Conservation (phyloP, 2,797 vertebrate genomes). For the Crossoptilon crossoptilon region DNA sequence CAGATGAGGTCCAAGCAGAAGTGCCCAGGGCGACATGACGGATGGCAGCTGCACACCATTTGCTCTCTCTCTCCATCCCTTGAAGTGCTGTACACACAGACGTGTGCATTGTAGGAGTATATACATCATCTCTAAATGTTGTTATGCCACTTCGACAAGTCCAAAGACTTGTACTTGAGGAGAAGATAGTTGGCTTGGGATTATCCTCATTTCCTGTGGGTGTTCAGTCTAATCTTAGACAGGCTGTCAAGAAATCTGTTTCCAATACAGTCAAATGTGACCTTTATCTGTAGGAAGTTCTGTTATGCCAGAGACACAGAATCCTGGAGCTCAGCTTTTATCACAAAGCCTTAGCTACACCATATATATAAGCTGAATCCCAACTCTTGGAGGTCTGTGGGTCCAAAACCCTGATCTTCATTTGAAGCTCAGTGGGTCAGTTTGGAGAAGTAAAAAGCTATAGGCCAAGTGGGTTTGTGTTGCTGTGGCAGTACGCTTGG, state of each 20-base stretch:
- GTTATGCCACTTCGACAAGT: neutral
- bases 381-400: neutral
- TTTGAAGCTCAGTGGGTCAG: neutral
- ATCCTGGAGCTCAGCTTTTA: neutral
- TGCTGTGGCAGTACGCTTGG: neutral
- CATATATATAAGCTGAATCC: neutral
- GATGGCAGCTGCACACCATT: neutral
- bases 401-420: neutral
- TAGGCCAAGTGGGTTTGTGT: rapidly evolving
- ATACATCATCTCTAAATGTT: neutral
- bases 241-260: constrained; percentile 29
- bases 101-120: neutral
- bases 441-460: neutral
- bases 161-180: constrained; percentile 8
- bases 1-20: neutral
- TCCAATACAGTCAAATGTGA: neutral
- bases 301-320: neutral
- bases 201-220: neutral
- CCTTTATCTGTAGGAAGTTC: constrained; percentile 28
- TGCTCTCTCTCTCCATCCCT: neutral
- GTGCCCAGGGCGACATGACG: neutral
- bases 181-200: neutral
- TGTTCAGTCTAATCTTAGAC: constrained; percentile 4
- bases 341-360: neutral
- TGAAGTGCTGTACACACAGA: neutral